These are phyloP conservation scores for Cephus nigrinus DNA, from an alignment of 2,888 invertebrate species.

Conservation along the genomic window DNA sequence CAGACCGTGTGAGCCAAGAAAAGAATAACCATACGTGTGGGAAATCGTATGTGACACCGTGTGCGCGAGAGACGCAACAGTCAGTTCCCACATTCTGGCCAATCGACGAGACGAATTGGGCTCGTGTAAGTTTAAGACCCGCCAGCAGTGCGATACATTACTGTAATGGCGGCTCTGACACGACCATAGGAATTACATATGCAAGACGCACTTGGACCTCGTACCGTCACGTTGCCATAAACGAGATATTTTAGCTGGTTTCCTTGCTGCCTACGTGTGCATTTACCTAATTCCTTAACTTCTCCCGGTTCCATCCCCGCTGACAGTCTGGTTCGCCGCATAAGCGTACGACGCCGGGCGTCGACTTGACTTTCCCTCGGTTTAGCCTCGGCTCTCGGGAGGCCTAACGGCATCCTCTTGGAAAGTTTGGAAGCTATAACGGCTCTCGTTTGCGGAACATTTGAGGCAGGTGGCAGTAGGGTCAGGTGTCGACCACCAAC, in stretches of 20 bases:
- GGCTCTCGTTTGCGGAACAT: background rate
- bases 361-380: background rate
- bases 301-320: background rate
- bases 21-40: background rate
- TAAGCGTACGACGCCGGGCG: background rate
- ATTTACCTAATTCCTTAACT: background rate
- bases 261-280: background rate
- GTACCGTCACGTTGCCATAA: constrained; percentile 62
- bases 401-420: background rate
- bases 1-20: background rate
- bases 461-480: background rate
- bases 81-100: background rate
- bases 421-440: background rate
- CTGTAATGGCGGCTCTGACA: constrained; percentile 52
- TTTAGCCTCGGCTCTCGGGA: background rate
- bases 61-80: background rate
- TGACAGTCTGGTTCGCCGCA: background rate
- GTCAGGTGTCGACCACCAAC: background rate
- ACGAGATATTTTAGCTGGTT: constrained; percentile 54
- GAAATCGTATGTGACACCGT: background rate
- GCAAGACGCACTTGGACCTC: constrained; percentile 53
- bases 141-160: constrained; percentile 48
- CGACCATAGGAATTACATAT: constrained; percentile 58
- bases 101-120: background rate
- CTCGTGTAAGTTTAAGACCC: background rate